Base-by-base conservation (phyloP, 1,140 invertebrate genomes). In the Ruditapes philippinarum region DNA sequence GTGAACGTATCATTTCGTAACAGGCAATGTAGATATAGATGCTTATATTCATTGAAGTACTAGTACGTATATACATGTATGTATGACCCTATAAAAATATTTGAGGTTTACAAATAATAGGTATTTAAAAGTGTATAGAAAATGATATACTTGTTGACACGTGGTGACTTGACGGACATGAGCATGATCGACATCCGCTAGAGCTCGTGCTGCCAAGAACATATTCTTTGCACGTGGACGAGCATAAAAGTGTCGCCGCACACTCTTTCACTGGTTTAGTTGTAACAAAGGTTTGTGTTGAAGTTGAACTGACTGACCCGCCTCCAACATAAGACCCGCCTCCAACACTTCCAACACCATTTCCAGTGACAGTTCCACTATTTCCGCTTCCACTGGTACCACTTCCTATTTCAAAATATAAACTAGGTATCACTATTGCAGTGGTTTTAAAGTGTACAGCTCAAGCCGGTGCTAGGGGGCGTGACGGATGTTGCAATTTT, bases 141-240 rank as follows among this genome's bases (percentile, higher is more conserved):
- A n/a, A 42, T 3, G 33, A 82, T 25, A 5, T 68, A 82, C 80
- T 82, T 82, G 80, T 65, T 22, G 80, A 65, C 19, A 85, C 83
- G n/a, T 74, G 42, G 49, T 85, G 83, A 73, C 70, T 85, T 25
- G 65, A 49, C 11, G 83, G 83, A 54, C 83, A 85, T 3, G 54
- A 57, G 83, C 83, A 85, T 3, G 83, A 28, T 74, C 70, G 74
- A 74, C 83, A 85, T 73, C 83, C 83, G n/a, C 36, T 57, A 19
- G 68, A 74, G n/a, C 51, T 62, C 3, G 51, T 74, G 42, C 36
- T n/a, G 1, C 83, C 83, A 7, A 85, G 49, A 19, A n/a, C 14
- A 14, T 85, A 85, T n/a, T 62, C 68, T 9, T 60, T 28, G 42
- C 83, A 85, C 33, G 83, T 85, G 45, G 65, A 54, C 14, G 70